Base-by-base conservation (phyloP, 2,113 vertebrate genomes). In the Muntiacus reevesi region DNA sequence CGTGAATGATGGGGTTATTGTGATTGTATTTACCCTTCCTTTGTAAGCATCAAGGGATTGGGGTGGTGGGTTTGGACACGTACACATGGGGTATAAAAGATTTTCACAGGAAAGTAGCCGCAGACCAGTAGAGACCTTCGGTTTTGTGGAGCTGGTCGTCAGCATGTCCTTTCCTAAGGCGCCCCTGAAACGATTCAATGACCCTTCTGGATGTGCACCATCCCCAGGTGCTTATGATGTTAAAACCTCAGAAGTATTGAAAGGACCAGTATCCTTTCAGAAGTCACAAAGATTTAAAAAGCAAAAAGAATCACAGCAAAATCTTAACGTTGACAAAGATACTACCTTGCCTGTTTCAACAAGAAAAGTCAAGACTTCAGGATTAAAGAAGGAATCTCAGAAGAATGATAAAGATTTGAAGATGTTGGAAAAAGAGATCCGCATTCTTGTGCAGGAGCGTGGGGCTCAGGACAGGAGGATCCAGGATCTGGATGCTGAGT, bases 141-240 rank as follows among this genome's bases (percentile, higher is more conserved):
- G 55, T 33, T 71, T 71, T 81, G 19, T n/a, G 79, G 82, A 40
- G 10, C 16, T 50, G 43, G 17, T 13, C 1, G 28, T 60, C 1
- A 91, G 0, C 2, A 99, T 99, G 99, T 99, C 99, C 0, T 99
- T 99, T 91, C 96, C 99, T 3, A 99, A 99, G 97, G 99, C 99
- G 0, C 99, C 99, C 0, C 85, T 99, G 30, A 99, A 99, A 57
- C 94, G 99, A 43, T 99, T 99, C 98, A 99, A 99, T 84, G 99
- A 99, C 0, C 90, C 97, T 19, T 47, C 98, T 0, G 99, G 99
- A 40, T 40, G 40, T 40, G 40, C 40, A 40, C 40, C 40, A 40
- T 40, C 40, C 40, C 40, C 40, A 40, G 3, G 40, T 40, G 40
- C 40, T 40, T 40, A 40, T 40, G 40, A 40, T 40, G 40, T 40